These are phyloP conservation scores for Festucalex cinctus DNA, from an alignment of 2,113 vertebrate species.

Conservation along the genomic window DNA sequence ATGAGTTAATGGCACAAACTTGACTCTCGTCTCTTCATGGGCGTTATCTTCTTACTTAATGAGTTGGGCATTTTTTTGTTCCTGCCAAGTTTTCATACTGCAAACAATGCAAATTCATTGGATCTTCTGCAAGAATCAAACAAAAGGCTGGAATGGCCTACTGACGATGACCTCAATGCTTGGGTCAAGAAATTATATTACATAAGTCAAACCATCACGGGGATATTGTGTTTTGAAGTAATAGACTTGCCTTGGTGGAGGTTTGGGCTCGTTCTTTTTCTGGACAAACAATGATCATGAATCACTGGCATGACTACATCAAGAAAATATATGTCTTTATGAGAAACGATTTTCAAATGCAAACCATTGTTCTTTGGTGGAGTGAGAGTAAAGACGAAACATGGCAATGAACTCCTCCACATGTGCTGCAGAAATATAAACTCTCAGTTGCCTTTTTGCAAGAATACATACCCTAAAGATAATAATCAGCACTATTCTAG, in stretches of 20 bases:
- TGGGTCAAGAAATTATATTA: neutral
- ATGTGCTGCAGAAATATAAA: neutral
- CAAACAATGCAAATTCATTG: neutral
- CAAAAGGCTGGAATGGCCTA: neutral
- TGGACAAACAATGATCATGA: constrained; percentile 3
- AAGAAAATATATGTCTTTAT: neutral
- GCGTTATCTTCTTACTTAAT: too few species aligned
- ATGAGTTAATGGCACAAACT: too few species aligned
- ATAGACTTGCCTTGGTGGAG: neutral
- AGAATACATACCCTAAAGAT: neutral
- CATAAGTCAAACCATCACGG: neutral
- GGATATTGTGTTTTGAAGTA: neutral
- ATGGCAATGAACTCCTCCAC: constrained; percentile 2
- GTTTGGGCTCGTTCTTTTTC: neutral
- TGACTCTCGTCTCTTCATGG: too few species aligned
- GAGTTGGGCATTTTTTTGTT: neutral
- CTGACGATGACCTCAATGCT: neutral
- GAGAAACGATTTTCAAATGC: neutral
- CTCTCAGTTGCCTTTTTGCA: neutral
- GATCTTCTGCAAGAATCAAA: neutral
- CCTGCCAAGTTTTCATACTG: neutral
- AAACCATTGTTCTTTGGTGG: constrained; percentile 1
- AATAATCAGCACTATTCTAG: neutral
- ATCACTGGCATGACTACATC: neutral
- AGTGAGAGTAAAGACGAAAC: neutral